Evolutionary conservation across 2,113 vertebrate species (phyloP).

Genomic region (Callorhinus ursinus): DNA sequence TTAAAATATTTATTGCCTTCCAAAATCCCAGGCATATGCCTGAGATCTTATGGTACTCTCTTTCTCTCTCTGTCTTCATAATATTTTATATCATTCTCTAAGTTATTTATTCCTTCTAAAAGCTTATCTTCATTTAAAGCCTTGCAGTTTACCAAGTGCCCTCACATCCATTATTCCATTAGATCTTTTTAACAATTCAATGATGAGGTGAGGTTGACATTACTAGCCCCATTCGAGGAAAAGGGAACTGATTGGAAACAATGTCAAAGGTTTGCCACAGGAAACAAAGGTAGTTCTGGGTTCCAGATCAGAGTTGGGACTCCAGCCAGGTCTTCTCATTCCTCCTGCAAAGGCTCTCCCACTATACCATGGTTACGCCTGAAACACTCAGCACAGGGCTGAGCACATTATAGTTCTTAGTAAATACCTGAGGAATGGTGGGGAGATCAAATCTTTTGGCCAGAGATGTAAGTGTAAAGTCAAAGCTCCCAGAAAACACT

Average conservation of each 20-base stretch:
- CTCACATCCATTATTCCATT: not conserved
- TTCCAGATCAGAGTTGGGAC: not conserved
- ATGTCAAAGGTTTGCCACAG: not conserved
- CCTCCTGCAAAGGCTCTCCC: not conserved
- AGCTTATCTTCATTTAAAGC: constrained; percentile 3
- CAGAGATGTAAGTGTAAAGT: not conserved
- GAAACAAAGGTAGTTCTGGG: not conserved
- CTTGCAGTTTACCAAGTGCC: not conserved
- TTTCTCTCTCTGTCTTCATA: not conserved
- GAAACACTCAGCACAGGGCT: not conserved
- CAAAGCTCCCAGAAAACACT: not conserved
- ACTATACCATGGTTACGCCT: too few species aligned
- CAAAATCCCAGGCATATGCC: not conserved
- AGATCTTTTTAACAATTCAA: not conserved
- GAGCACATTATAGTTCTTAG: not conserved
- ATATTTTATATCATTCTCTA: constrained; percentile 6
- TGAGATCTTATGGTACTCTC: not conserved
- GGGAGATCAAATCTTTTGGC: not conserved
- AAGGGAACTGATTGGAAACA: not conserved
- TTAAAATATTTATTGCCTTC: not conserved
- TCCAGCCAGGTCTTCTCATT: not conserved
- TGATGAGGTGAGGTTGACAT: not conserved
- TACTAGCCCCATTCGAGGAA: not conserved
- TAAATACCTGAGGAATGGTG: not conserved
- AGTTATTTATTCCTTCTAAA: constrained; percentile 30